Evolutionary conservation across 2,797 vertebrate genomes (phyloP), one percentile per base, ranked within the genome.

Genomic region (Hafferia zeledoni): DNA sequence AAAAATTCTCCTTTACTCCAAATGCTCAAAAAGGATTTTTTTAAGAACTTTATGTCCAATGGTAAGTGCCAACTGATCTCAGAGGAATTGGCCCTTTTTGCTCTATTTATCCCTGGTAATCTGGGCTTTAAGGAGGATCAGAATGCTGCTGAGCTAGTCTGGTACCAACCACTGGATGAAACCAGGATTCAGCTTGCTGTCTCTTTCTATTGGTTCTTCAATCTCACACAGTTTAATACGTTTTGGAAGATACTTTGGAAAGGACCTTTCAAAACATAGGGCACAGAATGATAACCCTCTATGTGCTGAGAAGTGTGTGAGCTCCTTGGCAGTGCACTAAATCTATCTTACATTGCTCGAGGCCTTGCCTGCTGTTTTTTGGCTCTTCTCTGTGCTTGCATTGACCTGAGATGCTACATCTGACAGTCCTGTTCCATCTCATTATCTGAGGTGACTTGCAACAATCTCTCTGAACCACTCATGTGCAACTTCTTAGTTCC

Each of bases 21-120:
- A 59, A 31, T 52, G 23, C 19, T 76, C 16, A 65, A 59, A 75
- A 5, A 0, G 0, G 1, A n/a, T 46, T 8, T 33, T 83, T 44
- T 47, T 0, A 75, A 39, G 24, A 56, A 3, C 8, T 2, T 0
- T 10, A 17, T 57, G 41, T 14, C 28, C 55, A 72, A 0, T 11
- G 44, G 1, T 68, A 69, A 89, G 25, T 12, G 17, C 6, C 33
- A 93, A 14, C 8, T 68, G 17, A 55, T 15, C 46, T 81, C 57
- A 91, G 64, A 56, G 4, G 17, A 61, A 25, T 59, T 82, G 65
- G 5, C 5, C 10, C 25, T 59, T 55, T 86, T 86, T 70, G 17
- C 8, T 12, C 10, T 70, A 2, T 39, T 39, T 52, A 14, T 39
- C 28, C 33, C 28, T 59, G 80, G 8, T 71, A 22, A 47, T 69